These are phyloP conservation scores for Pagetopsis macropterus DNA, from an alignment of 2,797 vertebrate species.

Conservation along the genomic window DNA sequence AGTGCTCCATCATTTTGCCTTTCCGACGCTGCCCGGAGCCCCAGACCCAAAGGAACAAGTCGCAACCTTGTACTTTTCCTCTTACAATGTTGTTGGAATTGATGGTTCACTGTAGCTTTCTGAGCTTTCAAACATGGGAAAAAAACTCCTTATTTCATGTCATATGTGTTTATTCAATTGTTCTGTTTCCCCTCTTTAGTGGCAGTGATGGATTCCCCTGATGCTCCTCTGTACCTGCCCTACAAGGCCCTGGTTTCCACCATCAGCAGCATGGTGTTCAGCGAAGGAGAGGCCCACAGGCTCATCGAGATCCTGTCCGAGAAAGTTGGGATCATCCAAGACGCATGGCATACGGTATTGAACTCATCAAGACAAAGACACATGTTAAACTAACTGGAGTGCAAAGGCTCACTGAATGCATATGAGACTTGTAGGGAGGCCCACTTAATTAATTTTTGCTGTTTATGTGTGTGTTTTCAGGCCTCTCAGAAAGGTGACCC, in stretches of 20 bases:
- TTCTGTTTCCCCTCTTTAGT: conserved; percentile 39
- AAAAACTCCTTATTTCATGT: not conserved
- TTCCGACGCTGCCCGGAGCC: conserved; percentile 31
- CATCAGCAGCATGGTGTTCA: conserved; percentile 91
- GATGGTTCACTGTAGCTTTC: not conserved
- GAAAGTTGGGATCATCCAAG: conserved; percentile 89
- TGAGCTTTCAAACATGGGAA: conserved; percentile 16
- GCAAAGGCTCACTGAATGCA: not conserved
- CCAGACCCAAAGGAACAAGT: conserved; percentile 28
- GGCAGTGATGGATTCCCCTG: conserved; percentile 73
- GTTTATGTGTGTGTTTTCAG: conserved; percentile 67
- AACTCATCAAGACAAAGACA: not conserved
- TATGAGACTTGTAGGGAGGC: not conserved
- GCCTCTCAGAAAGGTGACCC: conserved; percentile 95
- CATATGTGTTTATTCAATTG: not conserved
- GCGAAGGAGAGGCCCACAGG: conserved; percentile 89
- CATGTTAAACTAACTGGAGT: not conserved
- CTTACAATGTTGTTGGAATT: conserved; percentile 19
- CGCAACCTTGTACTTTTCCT: conserved; percentile 35
- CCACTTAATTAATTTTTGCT: not conserved
- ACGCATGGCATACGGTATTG: conserved; percentile 93
- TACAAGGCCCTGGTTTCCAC: conserved; percentile 92
- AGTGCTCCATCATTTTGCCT: conserved; percentile 59
- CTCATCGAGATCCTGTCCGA: conserved; percentile 94
- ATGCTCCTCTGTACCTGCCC: conserved; percentile 87